Evolutionary conservation across 2,888 invertebrate genomes (phyloP).

Genomic region (Coenonympha glycerion): DNA sequence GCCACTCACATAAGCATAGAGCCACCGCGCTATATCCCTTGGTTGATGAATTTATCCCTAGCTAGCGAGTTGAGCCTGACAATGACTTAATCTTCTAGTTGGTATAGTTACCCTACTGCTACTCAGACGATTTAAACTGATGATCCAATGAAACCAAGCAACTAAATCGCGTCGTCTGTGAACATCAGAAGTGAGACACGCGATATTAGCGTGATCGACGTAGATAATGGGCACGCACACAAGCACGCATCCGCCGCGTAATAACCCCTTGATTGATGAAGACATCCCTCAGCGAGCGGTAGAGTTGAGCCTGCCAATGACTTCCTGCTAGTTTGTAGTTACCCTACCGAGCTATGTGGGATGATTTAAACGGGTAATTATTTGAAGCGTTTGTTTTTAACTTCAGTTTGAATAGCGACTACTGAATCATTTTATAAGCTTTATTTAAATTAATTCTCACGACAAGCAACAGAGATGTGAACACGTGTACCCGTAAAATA

Average conservation of each 20-base stretch:
- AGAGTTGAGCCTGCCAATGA: conserved; percentile 28
- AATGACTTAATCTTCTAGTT: conserved; percentile 27
- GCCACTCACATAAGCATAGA: conserved; percentile 28
- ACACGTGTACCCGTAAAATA: too few relatives aligned
- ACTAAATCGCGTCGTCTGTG: neutral
- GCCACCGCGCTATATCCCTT: conserved; percentile 37
- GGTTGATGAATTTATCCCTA: conserved; percentile 39
- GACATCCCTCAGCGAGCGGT: conserved; percentile 33
- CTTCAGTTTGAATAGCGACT: neutral
- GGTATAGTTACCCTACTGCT: too few relatives aligned
- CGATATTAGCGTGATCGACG: conserved; percentile 26
- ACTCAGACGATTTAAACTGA: too few relatives aligned
- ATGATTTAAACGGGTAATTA: conserved; percentile 16
- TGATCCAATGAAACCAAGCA: too few relatives aligned
- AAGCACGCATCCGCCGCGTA: conserved; percentile 31
- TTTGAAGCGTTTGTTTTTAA: neutral
- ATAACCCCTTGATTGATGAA: conserved; percentile 40
- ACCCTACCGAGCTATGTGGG: conserved; percentile 16
- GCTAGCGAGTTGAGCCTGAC: conserved; percentile 29
- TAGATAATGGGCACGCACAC: conserved; percentile 29
- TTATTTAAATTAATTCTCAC: too few relatives aligned
- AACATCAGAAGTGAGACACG: conserved; percentile 12
- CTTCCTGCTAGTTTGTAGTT: conserved; percentile 23
- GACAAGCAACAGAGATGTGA: too few relatives aligned
- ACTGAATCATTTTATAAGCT: too few relatives aligned